Conservation (phyloP, 2,797 vertebrate species). For the Podarcis siculus region DNA sequence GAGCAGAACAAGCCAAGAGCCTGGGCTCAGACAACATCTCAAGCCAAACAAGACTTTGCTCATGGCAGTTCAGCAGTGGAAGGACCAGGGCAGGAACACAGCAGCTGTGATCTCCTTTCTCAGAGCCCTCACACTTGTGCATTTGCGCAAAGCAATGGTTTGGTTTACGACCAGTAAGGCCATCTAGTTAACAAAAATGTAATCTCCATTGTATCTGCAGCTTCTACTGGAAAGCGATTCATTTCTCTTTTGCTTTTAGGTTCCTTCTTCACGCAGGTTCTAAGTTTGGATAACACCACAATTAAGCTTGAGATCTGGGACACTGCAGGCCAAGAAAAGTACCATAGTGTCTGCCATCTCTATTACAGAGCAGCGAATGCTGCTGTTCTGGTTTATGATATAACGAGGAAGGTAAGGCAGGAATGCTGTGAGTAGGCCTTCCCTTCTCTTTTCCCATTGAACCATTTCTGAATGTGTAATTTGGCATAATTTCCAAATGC, state of each 20-base stretch:
- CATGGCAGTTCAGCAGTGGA: too few species aligned
- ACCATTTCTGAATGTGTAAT: background rate
- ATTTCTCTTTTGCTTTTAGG: conserved; percentile 65
- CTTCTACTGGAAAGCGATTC: background rate
- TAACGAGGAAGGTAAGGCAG: conserved; percentile 77
- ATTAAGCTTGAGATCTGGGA: conserved; percentile 87
- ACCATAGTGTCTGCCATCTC: conserved; percentile 84
- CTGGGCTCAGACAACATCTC: too few species aligned
- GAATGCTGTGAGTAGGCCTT: background rate
- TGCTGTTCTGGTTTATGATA: conserved; percentile 82
- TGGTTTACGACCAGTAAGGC: background rate
- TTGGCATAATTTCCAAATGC: background rate
- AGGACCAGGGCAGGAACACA: too few species aligned
- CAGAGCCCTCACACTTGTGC: too few species aligned
- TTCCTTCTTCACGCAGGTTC: conserved; percentile 79
- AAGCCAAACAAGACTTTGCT: too few species aligned
- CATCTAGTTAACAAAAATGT: background rate
- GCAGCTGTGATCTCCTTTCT: too few species aligned
- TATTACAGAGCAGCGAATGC: conserved; percentile 83
- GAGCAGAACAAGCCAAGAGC: too few species aligned
- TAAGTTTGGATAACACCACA: conserved; percentile 57
- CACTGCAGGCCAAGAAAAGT: conserved; percentile 86
- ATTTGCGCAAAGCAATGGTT: too few species aligned
- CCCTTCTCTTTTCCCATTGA: background rate
- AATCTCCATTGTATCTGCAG: background rate